Conservation (phyloP, 2,888 invertebrate species). For the Muschampia staudingeri region DNA sequence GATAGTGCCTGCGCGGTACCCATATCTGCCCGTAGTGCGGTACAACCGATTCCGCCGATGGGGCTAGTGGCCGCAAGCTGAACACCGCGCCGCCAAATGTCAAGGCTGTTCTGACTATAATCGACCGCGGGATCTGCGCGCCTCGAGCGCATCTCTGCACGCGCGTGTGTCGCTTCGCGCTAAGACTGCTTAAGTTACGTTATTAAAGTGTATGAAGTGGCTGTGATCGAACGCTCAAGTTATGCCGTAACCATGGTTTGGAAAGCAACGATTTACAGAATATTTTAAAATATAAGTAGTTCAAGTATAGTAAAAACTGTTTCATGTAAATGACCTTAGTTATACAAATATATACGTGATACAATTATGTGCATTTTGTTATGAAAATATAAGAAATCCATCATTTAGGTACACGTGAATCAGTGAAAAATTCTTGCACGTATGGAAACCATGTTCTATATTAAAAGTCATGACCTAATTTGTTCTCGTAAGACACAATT, state of each 20-base stretch:
- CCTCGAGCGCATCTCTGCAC: slow-evolving; percentile 74
- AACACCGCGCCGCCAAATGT: slow-evolving; percentile 80
- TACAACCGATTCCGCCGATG: slow-evolving; percentile 87
- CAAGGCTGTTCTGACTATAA: slow-evolving; percentile 84
- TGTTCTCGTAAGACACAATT: slow-evolving; percentile 52
- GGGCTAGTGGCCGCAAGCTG: slow-evolving; percentile 82
- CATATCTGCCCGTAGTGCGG: slow-evolving; percentile 85
- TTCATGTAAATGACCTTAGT: slow-evolving; percentile 33
- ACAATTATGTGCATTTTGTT: slow-evolving; percentile 28
- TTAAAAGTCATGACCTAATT: slow-evolving; percentile 37
- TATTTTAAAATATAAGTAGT: slow-evolving; percentile 64
- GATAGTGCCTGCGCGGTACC: slow-evolving; percentile 87
- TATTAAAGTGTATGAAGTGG: slow-evolving; percentile 82
- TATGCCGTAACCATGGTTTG: slow-evolving; percentile 76
- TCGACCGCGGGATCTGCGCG: slow-evolving; percentile 72
- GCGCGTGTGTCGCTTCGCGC: slow-evolving; percentile 67
- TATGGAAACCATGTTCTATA: neutral
- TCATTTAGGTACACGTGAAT: neutral
- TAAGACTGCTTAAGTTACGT: slow-evolving; percentile 79
- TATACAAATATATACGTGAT: slow-evolving; percentile 36
- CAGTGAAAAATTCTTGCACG: neutral
- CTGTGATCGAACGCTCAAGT: slow-evolving; percentile 86
- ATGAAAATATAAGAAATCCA: neutral
- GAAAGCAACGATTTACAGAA: slow-evolving; percentile 80
- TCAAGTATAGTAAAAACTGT: slow-evolving; percentile 39